Evolutionary conservation across 2,113 vertebrate species (phyloP), one percentile per base, ranked within the genome.

Genomic region (Uropsilus gracilis): DNA sequence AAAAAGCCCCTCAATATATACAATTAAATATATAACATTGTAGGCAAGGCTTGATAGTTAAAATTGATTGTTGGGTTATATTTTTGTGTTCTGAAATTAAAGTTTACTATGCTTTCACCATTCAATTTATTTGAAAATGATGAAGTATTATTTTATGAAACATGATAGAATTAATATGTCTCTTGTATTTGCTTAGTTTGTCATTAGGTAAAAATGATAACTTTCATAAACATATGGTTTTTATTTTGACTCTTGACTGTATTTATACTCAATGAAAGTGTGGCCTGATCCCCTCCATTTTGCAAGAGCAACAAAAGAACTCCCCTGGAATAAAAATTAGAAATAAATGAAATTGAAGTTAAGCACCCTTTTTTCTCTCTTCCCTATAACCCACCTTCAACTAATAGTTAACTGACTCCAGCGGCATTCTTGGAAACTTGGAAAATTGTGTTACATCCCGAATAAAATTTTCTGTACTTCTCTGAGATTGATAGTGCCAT

Each of bases 41-140:
- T 89, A 12, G 30, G 34, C 77, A 81, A 59, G 13, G 0, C 12
- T 83, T 83, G 46, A 1, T 82, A 77, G 48, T n/a, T 93, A 16
- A 76, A 91, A 89, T 86, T 83, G 61, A 32, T 34, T 66, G n/a
- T 5, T 28, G 2, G 50, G 50, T 53, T 50, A 71, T 22, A 53
- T 71, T 68, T 89, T 9, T 1, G 80, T 90, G 17, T 94, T 57
- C 59, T 80, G 37, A 16, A 92, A 90, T 86, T 61, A 84, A 73
- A 48, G 14, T 68, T 71, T 68, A 83, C 30, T 12, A 50, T 24
- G 68, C 61, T 95, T 94, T 90, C 50, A 63, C 14, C 18, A 89
- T 55, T 39, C 7, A 78, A 61, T 59, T 44, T 71, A 83, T 55
- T 64, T 80, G 22, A 75, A 85, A 88, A 88, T 44, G 64, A 73